These are phyloP conservation scores for Hapalemur alaotrensis DNA, from an alignment of 2,797 vertebrate species.

Conservation along the genomic window DNA sequence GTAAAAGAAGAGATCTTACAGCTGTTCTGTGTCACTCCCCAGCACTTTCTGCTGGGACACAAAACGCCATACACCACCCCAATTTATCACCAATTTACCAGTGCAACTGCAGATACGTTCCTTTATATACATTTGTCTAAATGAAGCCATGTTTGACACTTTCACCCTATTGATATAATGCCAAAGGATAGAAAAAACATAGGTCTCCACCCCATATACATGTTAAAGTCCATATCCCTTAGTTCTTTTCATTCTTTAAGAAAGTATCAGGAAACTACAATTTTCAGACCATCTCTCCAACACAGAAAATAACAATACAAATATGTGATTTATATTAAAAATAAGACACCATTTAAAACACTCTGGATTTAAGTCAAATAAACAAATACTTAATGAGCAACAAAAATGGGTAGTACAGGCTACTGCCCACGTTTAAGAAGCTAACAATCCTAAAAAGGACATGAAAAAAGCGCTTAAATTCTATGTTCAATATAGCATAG, in stretches of 20 bases:
- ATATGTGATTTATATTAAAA: background rate
- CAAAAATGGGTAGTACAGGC: background rate
- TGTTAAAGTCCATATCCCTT: background rate
- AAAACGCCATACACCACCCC: background rate
- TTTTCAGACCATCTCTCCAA: background rate
- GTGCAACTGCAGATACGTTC: background rate
- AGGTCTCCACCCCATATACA: background rate
- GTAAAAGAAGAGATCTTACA: constrained; percentile 70
- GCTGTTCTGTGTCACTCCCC: constrained; percentile 46
- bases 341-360: background rate
- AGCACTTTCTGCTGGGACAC: background rate
- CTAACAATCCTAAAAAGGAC: background rate
- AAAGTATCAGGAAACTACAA: background rate
- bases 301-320: background rate
- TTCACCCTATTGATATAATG: background rate
- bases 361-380: background rate
- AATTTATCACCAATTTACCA: background rate
- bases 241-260: constrained; percentile 17
- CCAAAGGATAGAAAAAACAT: background rate
- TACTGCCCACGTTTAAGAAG: background rate
- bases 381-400: background rate
- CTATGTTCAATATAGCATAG: background rate
- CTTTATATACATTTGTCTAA: background rate
- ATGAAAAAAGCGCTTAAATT: background rate
- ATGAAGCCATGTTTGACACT: background rate